Base-by-base conservation (phyloP, 1,140 invertebrate species). In the Thereuonema tuberculata region DNA sequence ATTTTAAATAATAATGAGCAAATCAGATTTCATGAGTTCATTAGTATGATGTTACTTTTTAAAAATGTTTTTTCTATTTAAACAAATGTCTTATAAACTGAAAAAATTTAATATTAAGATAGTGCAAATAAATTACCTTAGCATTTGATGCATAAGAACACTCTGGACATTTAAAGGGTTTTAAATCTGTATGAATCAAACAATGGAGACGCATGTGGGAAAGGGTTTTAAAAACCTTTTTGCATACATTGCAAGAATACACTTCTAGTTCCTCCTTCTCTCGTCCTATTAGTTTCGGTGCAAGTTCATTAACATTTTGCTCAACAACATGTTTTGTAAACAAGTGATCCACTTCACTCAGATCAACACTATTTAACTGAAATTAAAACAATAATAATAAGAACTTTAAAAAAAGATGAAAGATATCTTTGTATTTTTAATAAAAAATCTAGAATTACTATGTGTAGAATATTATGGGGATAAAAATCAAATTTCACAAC, bases 141-240 rank as follows among this genome's bases (percentile, higher is more conserved):
- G 70, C 67, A 60, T 74, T 75, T 21, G 69, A 69, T 12, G 63
- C 25, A 65, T 70, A 74, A 5, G 63, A 31, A 64, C 74, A 75
- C 59, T 74, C 70, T n/a, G 65, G 64, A 64, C 73, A 74, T 23
- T 70, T 69, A 64, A 73, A 75, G 12, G 72, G 74, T 37, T 70
- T 72, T 1, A 72, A 55, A 57, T 74, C 67, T 21, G 73, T 75
- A 63, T 75, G 74, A 37, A 66, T 72, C 2, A 75, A 61, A 60
- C 71, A 72, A 61, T 74, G 74, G 23, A 70, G 64, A 27, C 73
- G 65, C 61, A 74, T 74, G 60, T 74, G 73, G 9, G 71, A 73
- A 28, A 73, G 29, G 12, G 73, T 69, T 59, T 73, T 73, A 60
- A 74, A 71, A 21, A 74, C 71, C 59, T 75, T 75, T 43, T 71